Evolutionary conservation across 2,888 invertebrate genomes (phyloP), one percentile per base, ranked within the genome.

Genomic region (Pasiphila rectangulata): DNA sequence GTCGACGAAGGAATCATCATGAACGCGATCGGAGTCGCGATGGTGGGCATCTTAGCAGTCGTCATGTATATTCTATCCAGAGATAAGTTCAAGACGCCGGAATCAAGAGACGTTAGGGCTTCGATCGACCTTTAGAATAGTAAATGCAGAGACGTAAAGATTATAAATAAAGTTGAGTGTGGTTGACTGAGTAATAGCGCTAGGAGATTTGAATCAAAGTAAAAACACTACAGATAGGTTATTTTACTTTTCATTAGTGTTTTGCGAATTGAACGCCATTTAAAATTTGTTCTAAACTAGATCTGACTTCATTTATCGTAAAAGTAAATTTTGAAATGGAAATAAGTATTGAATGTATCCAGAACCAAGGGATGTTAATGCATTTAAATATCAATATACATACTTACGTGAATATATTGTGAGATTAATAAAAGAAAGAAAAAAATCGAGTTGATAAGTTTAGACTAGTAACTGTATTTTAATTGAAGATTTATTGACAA

Each of bases 1-100:
- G 90, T 89, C 52, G 91, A 92, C 67, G 93, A 94, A 77, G 92
- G 90, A 10, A 90, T 93, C 66, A 90, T 94, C 71, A 83, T 94
- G 75, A 94, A 94, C 86, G 90, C 91, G 23, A 90, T 94, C 63
- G 93, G 92, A 56, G 90, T 92, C 67, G 85, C 90, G 58, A 86
- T 93, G 70, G 87, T 93, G 59, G 92, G 90, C 46, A 87, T 93
- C 54, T 89, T 91, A 54, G 91, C 93, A 50, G 85, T 93, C 63
- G 90, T 93, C 74, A 91, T 91, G 70, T 93, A 92, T 79, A 91
- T 92, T 68, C 81, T 92, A 57, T 90, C 90, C 62, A 86, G 92
- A 60, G 89, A 92, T 72, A 91, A 91, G 69, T 91, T 87, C 66
- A 79, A 81, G 50, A 69, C 75, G 15, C 68, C 76, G 62, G 91